Evolutionary conservation across 2,797 vertebrate species (phyloP).

Genomic region (Clamator glandarius): DNA sequence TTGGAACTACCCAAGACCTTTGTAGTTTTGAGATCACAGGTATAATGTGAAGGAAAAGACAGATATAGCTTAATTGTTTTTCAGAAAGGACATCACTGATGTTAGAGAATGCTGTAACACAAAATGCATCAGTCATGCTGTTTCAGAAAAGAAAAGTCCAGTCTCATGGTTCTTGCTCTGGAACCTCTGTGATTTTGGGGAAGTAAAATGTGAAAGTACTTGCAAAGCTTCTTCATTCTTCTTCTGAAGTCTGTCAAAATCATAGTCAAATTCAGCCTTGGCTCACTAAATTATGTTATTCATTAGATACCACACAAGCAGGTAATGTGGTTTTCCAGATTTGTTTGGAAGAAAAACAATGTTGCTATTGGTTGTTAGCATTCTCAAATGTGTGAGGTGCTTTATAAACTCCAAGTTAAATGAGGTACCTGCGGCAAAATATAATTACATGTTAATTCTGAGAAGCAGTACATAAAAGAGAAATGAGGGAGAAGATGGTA

Average conservation of each 20-base stretch:
- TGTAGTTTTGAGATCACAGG: neutral
- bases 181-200: neutral
- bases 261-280: neutral
- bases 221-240: neutral
- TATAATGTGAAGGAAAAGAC: neutral
- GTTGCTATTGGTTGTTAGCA: neutral
- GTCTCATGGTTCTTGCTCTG: neutral
- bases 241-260: neutral
- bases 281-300: neutral
- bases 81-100: neutral
- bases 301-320: neutral
- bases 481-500: neutral
- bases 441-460: neutral
- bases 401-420: neutral
- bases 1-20: neutral
- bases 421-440: neutral
- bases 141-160: neutral
- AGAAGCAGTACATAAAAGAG: neutral
- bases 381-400: neutral
- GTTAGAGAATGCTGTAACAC: neutral
- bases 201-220: neutral
- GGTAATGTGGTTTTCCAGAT: neutral
- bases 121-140: accelerated
- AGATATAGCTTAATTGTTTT: neutral
- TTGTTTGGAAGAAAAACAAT: neutral